Evolutionary conservation across 2,113 vertebrate species (phyloP), one percentile per base, ranked within the genome.

Genomic region (Coryphaenoides rupestris): DNA sequence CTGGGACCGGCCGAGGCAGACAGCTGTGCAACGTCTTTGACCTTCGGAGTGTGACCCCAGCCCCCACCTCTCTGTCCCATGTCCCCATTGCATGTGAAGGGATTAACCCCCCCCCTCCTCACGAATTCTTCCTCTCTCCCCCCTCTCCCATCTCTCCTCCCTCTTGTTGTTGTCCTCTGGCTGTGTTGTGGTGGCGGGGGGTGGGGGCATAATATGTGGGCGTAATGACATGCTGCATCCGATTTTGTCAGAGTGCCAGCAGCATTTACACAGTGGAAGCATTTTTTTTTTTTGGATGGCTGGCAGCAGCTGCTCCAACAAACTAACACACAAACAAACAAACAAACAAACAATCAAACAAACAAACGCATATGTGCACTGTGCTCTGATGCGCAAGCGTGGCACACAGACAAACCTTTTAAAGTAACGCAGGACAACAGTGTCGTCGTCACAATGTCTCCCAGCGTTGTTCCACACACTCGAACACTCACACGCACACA

Each of bases 241-340:
- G n/a, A 62, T 45, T 21, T 19, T 14, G 54, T 63, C 26, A 54
- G 24, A 24, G n/a, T 9, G 28, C 60, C 65, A n/a, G 23, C 19
- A 13, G 17, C 24, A 61, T 28, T 61, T 54, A 21, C 50, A n/a
- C 52, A 19, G 63, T 67, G 58, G 23, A 55, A 24, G 54, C 14
- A 10, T 23, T 15, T 50, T 3, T 5, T n/a, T 50, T n/a, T 50
- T n/a, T 13, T 50, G 58, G 24, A 60, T 21, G 58, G 22, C 19
- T 61, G 17, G n/a, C 50, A 60, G 47, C 19, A 23, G 26, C 24
- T n/a, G 55, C 19, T 45, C 19, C 57, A 24, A 65, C 57, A 22
- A 13, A 13, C 40, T 49, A 21, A 45, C 7, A 40, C 28, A 10
- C 28, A 33, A 33, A 33, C 28, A 33, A 33, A 33, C 28, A 33